phyloP scores from a whole-genome alignment of 2,888 invertebrate genomes.

The Xylocampa areola region DNA sequence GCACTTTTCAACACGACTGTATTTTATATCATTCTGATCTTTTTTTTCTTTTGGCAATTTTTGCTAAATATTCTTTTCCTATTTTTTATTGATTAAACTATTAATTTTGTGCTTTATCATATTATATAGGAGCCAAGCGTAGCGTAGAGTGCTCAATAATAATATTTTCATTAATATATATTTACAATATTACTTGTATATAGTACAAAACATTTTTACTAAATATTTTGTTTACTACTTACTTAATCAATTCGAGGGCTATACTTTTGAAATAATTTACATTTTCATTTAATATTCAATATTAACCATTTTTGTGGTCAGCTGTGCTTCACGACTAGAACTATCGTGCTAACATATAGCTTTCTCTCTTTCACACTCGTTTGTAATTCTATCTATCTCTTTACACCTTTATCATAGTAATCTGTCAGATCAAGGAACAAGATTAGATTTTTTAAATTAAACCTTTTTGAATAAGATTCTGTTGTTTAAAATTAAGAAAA shows the following conservation, averaged over 20 bases:
- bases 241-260: constrained; percentile 70
- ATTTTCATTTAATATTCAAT: constrained; percentile 62
- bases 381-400: constrained; percentile 39
- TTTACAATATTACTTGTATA: constrained; percentile 69
- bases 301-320: constrained; percentile 59
- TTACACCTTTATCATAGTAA: constrained; percentile 13
- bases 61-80: constrained; percentile 59
- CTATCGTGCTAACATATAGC: constrained; percentile 67
- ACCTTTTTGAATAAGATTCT: too few species aligned
- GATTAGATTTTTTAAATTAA: constrained; percentile 12
- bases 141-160: constrained; percentile 71
- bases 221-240: constrained; percentile 80
- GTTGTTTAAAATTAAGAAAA: constrained; percentile 15
- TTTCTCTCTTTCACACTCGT: constrained; percentile 55
- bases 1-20: constrained; percentile 55
- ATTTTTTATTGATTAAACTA: constrained; percentile 54
- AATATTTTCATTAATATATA: constrained; percentile 62
- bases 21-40: constrained; percentile 52
- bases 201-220: constrained; percentile 83
- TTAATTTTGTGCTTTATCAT: constrained; percentile 60
- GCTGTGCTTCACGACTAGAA: constrained; percentile 70
- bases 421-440: constrained; percentile 32
- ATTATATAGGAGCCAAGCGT: constrained; percentile 73
- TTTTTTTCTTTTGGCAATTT: constrained; percentile 63
- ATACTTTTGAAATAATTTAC: constrained; percentile 60